Percentiles rank a stretch among this genome's conserved stretches.
Conservation (phyloP, 2,888 invertebrate species). For the Dolichomitus sp. region DNA sequence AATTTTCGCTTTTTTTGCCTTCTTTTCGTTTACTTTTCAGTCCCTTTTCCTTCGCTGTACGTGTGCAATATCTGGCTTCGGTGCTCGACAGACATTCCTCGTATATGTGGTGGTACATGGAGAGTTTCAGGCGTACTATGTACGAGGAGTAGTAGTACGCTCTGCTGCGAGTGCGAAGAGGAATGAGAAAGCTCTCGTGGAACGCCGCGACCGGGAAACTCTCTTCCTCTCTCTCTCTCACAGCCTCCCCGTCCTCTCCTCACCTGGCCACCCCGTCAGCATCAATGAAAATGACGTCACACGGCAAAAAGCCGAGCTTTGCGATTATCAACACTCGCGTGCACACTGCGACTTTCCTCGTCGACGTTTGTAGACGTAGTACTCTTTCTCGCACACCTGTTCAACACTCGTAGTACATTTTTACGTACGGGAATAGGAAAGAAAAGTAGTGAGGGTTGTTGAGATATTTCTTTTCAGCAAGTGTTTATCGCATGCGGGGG, state of each 20-base stretch:
- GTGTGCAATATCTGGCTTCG: constrained; percentile 36
- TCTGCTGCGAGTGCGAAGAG: constrained; percentile 4
- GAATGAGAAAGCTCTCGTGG: constrained; percentile 55
- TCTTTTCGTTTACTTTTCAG: not conserved
- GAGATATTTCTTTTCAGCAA: not conserved
- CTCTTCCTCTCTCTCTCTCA: constrained; percentile 33
- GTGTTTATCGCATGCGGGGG: not conserved
- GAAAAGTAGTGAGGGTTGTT: not conserved
- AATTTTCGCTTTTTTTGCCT: constrained; percentile 7
- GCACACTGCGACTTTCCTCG: constrained; percentile 53
- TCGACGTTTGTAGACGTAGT: constrained; percentile 27
- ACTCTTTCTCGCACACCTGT: not conserved
- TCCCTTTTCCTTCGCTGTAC: constrained; percentile 13
- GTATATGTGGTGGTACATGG: not conserved
- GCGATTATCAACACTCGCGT: constrained; percentile 80
- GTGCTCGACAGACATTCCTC: constrained; percentile 38
- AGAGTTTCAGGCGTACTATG: constrained; percentile 16
- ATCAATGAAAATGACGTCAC: constrained; percentile 89
- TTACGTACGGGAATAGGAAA: not conserved
- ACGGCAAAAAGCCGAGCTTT: constrained; percentile 83
- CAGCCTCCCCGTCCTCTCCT: constrained; percentile 68
- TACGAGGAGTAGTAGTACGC: constrained; percentile 53
- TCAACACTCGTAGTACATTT: not conserved
- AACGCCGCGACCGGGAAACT: constrained; percentile 57
- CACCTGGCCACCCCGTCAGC: constrained; percentile 80